A percentile compares a stretch with the other conserved stretches of the same genome.
Evolutionary conservation across 2,888 invertebrate species (phyloP).

Genomic region (Brachynemurus nebulosus): DNA sequence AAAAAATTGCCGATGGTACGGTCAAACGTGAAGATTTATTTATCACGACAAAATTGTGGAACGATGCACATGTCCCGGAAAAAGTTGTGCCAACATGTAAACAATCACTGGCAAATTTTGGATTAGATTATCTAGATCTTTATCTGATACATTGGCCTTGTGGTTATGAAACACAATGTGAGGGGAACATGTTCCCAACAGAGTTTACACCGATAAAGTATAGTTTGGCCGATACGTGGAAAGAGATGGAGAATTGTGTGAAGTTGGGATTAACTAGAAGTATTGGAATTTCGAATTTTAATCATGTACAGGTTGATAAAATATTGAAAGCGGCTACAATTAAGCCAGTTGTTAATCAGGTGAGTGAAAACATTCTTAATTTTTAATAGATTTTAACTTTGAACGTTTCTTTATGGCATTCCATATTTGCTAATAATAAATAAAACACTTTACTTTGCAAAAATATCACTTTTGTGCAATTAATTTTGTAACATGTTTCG

Average conservation of each 20-base stretch:
- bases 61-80: constrained; percentile 70
- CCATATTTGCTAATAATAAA: too few species aligned
- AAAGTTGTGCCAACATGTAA: constrained; percentile 27
- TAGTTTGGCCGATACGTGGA: constrained; percentile 51
- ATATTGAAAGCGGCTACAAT: constrained; percentile 41
- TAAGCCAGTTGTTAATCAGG: constrained; percentile 49
- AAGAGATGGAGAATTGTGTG: constrained; percentile 51
- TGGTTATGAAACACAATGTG: constrained; percentile 6
- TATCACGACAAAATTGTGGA: constrained; percentile 75
- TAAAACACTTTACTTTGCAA: too few species aligned
- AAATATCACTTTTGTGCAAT: too few species aligned
- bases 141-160: constrained; percentile 41
- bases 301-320: constrained; percentile 49
- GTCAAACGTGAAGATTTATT: constrained; percentile 60
- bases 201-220: constrained; percentile 13
- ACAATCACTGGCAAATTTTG: constrained; percentile 34
- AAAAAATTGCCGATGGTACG: constrained; percentile 48
- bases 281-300: constrained; percentile 67
- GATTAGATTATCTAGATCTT: constrained; percentile 38
- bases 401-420: too few species aligned
- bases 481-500: too few species aligned
- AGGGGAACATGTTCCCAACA: background rate
- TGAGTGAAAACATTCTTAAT: too few species aligned
- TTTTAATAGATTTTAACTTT: background rate
- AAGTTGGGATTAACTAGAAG: constrained; percentile 45